These are phyloP conservation scores for Leptinotarsa tumamoca DNA, from an alignment of 2,888 invertebrate species.

Conservation along the genomic window DNA sequence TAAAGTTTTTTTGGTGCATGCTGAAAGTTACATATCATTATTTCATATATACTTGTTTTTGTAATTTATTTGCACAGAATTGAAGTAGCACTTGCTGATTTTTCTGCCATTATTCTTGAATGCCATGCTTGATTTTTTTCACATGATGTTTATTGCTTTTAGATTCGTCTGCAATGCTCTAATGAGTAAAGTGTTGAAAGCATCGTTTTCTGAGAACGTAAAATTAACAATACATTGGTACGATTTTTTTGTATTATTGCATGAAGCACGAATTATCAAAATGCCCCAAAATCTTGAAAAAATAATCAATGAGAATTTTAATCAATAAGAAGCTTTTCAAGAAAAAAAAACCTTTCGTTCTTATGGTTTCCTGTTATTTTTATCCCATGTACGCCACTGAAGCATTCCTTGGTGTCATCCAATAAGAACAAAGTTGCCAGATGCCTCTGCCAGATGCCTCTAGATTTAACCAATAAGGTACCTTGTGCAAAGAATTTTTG, in stretches of 20 bases:
- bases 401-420: neutral
- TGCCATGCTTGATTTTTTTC: constrained; percentile 25
- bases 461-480: constrained; percentile 58
- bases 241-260: constrained; percentile 44
- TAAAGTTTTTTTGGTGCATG: too few relatives aligned
- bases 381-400: constrained; percentile 21
- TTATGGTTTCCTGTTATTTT: neutral
- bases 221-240: constrained; percentile 68
- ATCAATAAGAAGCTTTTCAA: neutral
- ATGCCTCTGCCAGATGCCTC: constrained; percentile 67
- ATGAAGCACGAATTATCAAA: constrained; percentile 12
- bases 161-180: constrained; percentile 43
- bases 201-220: constrained; percentile 68
- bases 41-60: too few relatives aligned
- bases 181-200: constrained; percentile 67
- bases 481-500: constrained; percentile 52
- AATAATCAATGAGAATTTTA: neutral
- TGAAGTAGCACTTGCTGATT: neutral
- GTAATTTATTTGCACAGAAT: too few relatives aligned
- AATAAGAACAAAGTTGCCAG: constrained; percentile 55
- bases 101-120: constrained; percentile 3
- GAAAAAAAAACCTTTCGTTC: neutral
- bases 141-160: constrained; percentile 45
- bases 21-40: too few relatives aligned
- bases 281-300: neutral